Evolutionary conservation across 2,113 vertebrate genomes (phyloP), one percentile per base, ranked within the genome.

Genomic region (Elephas maximus): DNA sequence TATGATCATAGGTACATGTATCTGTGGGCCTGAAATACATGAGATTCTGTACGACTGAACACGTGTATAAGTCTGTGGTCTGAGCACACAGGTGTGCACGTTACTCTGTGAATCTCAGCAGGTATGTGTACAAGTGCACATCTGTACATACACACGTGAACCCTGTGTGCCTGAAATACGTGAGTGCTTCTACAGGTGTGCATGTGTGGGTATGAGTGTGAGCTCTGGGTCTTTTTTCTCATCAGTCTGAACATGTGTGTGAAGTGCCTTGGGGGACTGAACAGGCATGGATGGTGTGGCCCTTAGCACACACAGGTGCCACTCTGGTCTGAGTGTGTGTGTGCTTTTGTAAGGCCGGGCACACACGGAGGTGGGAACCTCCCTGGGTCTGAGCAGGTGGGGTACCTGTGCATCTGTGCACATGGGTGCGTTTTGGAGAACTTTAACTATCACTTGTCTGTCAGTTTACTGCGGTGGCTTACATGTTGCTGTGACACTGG

Each of bases 251-350:
- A 48, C 67, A 33, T 15, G 60, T 2, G 8, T 24, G 62, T 63
- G 20, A 63, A 37, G 57, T 44, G 3, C 48, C 74, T 10, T 24
- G 60, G 41, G 37, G 73, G 33, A 17, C 44, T 71, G 53, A 57
- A 12, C 51, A 53, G 18, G 14, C 60, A 62, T 62, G 60, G 37
- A 37, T 37, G 37, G 37, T 37, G 7, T 48, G 48, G 48, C 48
- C 48, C 48, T 48, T 7, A 48, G 48, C 48, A 48, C 48, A 48
- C 21, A 63, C 62, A 63, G 62, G 12, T 73, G 71, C 71, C 18
- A 20, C 5, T 8, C 15, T 37, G n/a, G 33, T n/a, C 30, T 51
- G 24, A 21, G 9, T 15, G 23, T 0, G 1, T 18, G 2, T 28
- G 53, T 3, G 20, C 24, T 65, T 76, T 17, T n/a, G 26, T 83